Percentiles rank a stretch among this genome's conserved stretches.
Conservation (phyloP, 2,113 vertebrate species). For the Prinia subflava region DNA sequence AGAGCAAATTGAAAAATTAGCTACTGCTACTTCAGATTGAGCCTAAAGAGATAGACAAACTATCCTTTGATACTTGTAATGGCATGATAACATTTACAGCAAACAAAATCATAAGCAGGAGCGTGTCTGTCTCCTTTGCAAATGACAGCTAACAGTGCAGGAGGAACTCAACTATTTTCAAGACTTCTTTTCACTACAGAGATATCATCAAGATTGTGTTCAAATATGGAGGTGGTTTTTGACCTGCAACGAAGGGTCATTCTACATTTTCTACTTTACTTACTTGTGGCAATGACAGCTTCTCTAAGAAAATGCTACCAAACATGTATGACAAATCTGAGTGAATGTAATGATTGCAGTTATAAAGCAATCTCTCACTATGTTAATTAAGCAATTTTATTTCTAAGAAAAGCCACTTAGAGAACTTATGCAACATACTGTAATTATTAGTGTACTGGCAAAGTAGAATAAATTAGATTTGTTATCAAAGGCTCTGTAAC, state of each 20-base stretch:
- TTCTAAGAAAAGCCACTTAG: conserved; percentile 1
- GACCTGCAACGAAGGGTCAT: not conserved
- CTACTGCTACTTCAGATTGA: not conserved
- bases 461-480: not conserved
- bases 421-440: not conserved
- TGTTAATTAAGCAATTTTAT: not conserved
- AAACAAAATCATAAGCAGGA: not conserved
- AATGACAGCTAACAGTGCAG: not conserved
- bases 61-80: not conserved
- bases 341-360: not conserved
- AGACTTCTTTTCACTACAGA: not conserved
- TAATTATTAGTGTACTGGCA: not conserved
- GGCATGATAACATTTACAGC: not conserved
- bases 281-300: not conserved
- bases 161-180: not conserved
- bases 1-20: not conserved
- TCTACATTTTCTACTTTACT: not conserved
- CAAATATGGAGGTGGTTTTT: not conserved
- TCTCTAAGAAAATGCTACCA: not conserved
- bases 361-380: not conserved
- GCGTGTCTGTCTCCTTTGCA: not conserved
- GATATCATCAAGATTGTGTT: not conserved
- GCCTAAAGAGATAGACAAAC: not conserved
- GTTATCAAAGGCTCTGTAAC: not conserved
- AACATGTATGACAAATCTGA: not conserved